Base-by-base conservation (phyloP, 2,888 invertebrate species). In the Liodrosophila aerea region DNA sequence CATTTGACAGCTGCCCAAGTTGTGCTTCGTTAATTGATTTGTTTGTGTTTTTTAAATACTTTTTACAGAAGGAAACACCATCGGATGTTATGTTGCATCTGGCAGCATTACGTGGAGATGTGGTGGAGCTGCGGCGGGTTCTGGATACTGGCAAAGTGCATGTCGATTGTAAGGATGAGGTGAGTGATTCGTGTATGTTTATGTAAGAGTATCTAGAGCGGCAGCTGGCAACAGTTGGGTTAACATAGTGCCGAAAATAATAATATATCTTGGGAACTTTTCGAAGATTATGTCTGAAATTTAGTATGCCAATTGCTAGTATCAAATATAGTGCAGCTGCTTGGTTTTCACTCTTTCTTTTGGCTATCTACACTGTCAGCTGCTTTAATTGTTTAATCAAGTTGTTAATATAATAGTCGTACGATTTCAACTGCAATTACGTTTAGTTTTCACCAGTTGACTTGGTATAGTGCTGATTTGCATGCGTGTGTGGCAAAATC, bases 121-220 rank as follows among this genome's bases (percentile, higher is more conserved):
- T 94, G 69, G 93, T 93, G 53, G 92, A 93, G 66, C 91, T 98
- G 71, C 92, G 93, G 70, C 93, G 94, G 83, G 94, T 97, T 56
- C 92, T 98, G 68, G 97, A 97, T 90, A 97, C 96, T 30, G 98
- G 97, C 64, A 95, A 96, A 88, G 97, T 98, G 50, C 97, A 98
- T 91, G 97, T 97, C 44, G 98, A 98, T 91, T 97, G 97, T 85
- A 94, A 94, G 88, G 98, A 98, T 90, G 94, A 97, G 93, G 98
- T 97, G 90, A 91, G 85, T 77, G 22, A 12, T 16, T n/a, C n/a
- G 22, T 22, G 37, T 11, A 3, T 8, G n/a, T 22, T 4, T 5
- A 22, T 22, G 5, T 22, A 22, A 22, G 5, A 22, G n/a, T n/a
- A n/a, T n/a, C n/a, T n/a, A n/a, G n/a, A n/a, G n/a, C n/a, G n/a